Conservation (phyloP, 2,888 invertebrate genomes). For the Synanthedon andrenaeformis region DNA sequence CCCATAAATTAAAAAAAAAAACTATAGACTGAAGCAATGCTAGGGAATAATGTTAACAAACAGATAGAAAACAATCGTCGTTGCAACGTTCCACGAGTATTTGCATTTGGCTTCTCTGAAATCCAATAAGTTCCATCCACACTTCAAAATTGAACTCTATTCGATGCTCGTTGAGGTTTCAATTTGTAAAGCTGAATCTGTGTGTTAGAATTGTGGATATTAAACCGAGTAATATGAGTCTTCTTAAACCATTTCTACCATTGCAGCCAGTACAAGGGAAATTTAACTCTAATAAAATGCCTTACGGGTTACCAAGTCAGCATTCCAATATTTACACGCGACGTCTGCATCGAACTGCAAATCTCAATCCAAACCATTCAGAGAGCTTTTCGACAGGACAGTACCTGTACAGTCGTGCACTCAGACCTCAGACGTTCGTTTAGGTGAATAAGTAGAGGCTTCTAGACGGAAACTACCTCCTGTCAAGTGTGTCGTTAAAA, state of each 20-base stretch:
- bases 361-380: too few species aligned
- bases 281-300: conserved; percentile 6
- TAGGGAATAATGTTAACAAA: conserved; percentile 1
- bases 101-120: conserved; percentile 10
- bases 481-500: too few species aligned
- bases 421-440: too few species aligned
- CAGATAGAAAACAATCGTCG: neutral
- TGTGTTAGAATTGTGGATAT: conserved; percentile 10
- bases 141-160: conserved; percentile 10
- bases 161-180: conserved; percentile 7
- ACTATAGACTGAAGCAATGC: neutral
- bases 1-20: neutral
- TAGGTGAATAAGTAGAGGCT: too few species aligned
- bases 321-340: too few species aligned
- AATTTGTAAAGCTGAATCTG: conserved; percentile 11
- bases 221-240: conserved; percentile 10
- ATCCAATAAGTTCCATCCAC: conserved; percentile 19
- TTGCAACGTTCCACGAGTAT: conserved; percentile 14
- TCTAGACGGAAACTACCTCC: too few species aligned
- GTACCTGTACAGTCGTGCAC: too few species aligned
- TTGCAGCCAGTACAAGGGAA: conserved; percentile 4
- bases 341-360: too few species aligned
- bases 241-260: conserved; percentile 14
- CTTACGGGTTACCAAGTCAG: conserved; percentile 3
- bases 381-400: too few species aligned